These are phyloP conservation scores for Lepidonotus clava DNA, from an alignment of 2,888 invertebrate species.

Conservation along the genomic window DNA sequence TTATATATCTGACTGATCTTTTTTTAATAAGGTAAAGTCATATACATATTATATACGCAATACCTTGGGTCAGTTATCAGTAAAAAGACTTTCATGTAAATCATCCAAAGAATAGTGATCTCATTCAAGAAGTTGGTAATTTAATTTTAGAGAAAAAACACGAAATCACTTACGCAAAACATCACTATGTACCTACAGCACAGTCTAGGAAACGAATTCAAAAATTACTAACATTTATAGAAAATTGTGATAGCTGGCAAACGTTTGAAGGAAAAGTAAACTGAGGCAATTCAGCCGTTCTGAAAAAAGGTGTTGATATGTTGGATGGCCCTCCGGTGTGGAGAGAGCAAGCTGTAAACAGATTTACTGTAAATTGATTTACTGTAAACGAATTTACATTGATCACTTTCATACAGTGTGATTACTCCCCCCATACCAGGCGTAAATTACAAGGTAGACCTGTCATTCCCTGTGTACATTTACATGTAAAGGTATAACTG, in stretches of 20 bases:
- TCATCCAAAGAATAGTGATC: constrained; percentile 14
- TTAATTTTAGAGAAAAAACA: neutral
- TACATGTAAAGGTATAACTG: constrained; percentile 41
- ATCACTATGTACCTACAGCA: too few relatives aligned
- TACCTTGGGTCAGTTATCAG: constrained; percentile 6
- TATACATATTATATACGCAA: constrained; percentile 32
- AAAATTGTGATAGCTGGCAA: too few relatives aligned
- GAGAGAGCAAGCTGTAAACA: too few relatives aligned
- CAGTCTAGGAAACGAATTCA: too few relatives aligned
- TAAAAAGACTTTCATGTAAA: neutral
- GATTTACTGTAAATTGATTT: too few relatives aligned
- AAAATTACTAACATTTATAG: too few relatives aligned
- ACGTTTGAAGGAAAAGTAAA: too few relatives aligned
- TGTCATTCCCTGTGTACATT: constrained; percentile 44
- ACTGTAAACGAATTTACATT: constrained; percentile 9
- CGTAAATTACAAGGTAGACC: constrained; percentile 40
- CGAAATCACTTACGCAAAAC: too few relatives aligned
- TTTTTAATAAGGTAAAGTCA: constrained; percentile 13
- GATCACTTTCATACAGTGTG: constrained; percentile 39
- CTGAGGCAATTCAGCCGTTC: neutral
- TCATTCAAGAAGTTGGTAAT: constrained; percentile 27
- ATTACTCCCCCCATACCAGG: constrained; percentile 30
- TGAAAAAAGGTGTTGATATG: neutral
- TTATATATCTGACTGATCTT: neutral
- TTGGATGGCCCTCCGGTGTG: neutral